Percentiles rank a stretch among this genome's conserved stretches.
These are phyloP conservation scores for Rhamnusium bicolor DNA, from an alignment of 2,888 invertebrate genomes.

Conservation along the genomic window DNA sequence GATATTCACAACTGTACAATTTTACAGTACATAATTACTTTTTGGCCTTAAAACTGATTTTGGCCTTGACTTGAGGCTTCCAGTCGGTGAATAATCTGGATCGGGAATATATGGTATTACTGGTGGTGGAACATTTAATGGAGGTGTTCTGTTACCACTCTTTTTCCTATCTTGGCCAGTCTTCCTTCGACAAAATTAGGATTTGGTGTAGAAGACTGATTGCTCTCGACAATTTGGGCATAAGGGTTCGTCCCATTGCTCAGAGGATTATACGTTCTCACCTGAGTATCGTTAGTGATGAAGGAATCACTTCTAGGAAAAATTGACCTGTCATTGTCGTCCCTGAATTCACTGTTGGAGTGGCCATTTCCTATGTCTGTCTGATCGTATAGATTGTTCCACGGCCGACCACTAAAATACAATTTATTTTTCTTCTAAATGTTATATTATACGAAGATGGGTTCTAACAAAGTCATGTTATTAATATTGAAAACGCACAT, in stretches of 20 bases:
- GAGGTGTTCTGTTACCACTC: slow-evolving; percentile 38
- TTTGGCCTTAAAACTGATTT: slow-evolving; percentile 43
- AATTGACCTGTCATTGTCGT: slow-evolving; percentile 24
- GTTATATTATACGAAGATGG: too few relatives aligned
- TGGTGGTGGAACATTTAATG: slow-evolving; percentile 35
- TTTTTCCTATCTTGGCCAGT: slow-evolving; percentile 36
- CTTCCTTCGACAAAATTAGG: slow-evolving; percentile 17
- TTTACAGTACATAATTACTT: slow-evolving; percentile 39
- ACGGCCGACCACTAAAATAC: slow-evolving; percentile 32
- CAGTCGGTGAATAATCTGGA: slow-evolving; percentile 47
- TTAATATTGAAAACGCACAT: too few relatives aligned
- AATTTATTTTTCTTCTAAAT: background rate
- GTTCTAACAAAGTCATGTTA: too few relatives aligned
- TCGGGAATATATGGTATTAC: slow-evolving; percentile 44
- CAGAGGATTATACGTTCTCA: slow-evolving; percentile 33
- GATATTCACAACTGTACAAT: slow-evolving; percentile 1
- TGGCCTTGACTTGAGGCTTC: slow-evolving; percentile 27
- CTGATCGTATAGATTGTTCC: slow-evolving; percentile 42
- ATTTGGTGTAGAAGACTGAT: background rate
- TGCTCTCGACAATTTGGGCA: background rate
- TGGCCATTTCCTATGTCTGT: slow-evolving; percentile 41
- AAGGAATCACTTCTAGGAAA: slow-evolving; percentile 34
- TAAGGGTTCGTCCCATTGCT: slow-evolving; percentile 37
- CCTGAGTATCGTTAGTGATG: background rate
- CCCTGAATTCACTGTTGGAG: slow-evolving; percentile 39